Evolutionary conservation across 2,888 invertebrate species (phyloP).

Genomic region (Phymatocera aterrima): DNA sequence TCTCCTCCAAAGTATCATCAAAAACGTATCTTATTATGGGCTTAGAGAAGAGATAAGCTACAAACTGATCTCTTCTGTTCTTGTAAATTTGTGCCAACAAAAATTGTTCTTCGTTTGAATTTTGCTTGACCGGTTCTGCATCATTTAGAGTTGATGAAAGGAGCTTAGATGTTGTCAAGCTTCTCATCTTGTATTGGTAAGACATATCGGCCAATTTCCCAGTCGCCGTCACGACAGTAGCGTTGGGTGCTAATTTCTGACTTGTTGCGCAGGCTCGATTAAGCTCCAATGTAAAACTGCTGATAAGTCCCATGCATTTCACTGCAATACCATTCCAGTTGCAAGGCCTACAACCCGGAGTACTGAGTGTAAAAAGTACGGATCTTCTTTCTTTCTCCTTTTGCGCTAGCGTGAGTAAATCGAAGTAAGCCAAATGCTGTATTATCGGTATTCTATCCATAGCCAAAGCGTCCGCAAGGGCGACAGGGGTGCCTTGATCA

Average conservation of each 20-base stretch:
- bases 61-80: conserved; percentile 75
- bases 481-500: conserved; percentile 69
- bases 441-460: conserved; percentile 81
- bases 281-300: conserved; percentile 81
- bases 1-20: conserved; percentile 84
- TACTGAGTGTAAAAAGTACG: conserved; percentile 84
- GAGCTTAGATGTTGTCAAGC: conserved; percentile 55
- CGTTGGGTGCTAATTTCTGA: conserved; percentile 44
- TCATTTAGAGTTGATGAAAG: conserved; percentile 7
- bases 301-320: conserved; percentile 80
- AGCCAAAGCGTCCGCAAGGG: conserved; percentile 80
- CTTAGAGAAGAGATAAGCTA: conserved; percentile 79
- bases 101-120: conserved; percentile 36
- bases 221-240: conserved; percentile 59
- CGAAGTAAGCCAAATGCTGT: conserved; percentile 86
- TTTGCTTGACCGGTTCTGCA: conserved; percentile 40
- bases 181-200: conserved; percentile 66
- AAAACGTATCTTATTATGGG: conserved; percentile 86
- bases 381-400: conserved; percentile 79
- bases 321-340: conserved; percentile 88
- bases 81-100: conserved; percentile 59
- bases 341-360: conserved; percentile 91
- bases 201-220: conserved; percentile 59
- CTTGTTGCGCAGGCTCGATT: conserved; percentile 74
- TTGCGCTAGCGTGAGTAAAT: conserved; percentile 82